A percentile compares a stretch with the other conserved stretches of the same genome.
Conservation (phyloP, 2,113 vertebrate species). For the Anarrhichthys ocellatus region DNA sequence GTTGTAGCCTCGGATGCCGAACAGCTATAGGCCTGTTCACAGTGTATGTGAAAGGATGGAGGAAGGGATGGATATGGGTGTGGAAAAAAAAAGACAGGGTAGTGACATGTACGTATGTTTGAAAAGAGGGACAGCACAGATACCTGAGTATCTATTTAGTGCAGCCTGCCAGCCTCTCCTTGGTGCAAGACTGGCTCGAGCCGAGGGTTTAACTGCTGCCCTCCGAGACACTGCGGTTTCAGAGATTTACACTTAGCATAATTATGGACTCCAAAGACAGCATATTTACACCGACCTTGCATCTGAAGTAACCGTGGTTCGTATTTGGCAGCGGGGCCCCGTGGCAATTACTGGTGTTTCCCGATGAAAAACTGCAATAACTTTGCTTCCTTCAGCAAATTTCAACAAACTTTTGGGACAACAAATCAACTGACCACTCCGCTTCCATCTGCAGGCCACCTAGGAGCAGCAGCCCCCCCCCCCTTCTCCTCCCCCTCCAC, state of each 20-base stretch:
- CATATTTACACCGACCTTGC: constrained; percentile 58
- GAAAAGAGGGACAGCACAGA: constrained; percentile 2
- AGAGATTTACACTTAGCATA: constrained; percentile 71
- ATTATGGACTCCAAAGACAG: constrained; percentile 69
- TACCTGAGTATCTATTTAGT: constrained; percentile 30
- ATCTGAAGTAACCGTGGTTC: constrained; percentile 63
- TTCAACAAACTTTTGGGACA: constrained; percentile 70
- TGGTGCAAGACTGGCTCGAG: constrained; percentile 49
- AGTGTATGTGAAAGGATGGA: neutral
- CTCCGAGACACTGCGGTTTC: constrained; percentile 59
- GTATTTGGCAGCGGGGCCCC: constrained; percentile 49
- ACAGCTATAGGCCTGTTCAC: constrained; percentile 48
- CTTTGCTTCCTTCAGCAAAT: constrained; percentile 77
- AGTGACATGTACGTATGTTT: constrained; percentile 41
- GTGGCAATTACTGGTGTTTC: constrained; percentile 70
- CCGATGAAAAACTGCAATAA: constrained; percentile 73
- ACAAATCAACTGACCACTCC: constrained; percentile 74
- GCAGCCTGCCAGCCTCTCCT: constrained; percentile 1
- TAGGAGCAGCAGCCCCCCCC: constrained; percentile 50
- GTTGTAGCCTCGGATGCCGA: constrained; percentile 23
- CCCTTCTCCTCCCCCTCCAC: constrained; percentile 14
- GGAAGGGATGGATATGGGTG: constrained; percentile 27
- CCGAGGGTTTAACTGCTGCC: constrained; percentile 48
- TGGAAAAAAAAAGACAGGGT: constrained; percentile 20
- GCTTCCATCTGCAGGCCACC: constrained; percentile 79